phyloP scores from a whole-genome alignment of 2,113 vertebrate species.

The Tursiops truncatus region DNA sequence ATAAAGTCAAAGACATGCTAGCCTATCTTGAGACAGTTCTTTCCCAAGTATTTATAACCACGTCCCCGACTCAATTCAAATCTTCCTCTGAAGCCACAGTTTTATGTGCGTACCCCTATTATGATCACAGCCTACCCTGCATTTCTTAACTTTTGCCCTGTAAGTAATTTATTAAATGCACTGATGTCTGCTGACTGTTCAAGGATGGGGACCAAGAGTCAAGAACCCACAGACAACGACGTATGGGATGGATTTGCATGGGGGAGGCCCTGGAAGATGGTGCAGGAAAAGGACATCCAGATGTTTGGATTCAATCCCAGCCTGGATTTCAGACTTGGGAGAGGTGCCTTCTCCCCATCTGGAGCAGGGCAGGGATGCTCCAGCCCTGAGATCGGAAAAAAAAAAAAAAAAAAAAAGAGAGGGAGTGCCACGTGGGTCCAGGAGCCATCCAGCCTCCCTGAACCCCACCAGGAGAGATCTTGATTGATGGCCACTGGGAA shows the following conservation, averaged over 20 bases:
- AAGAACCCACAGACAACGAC: background rate
- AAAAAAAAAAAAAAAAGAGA: too few relatives aligned
- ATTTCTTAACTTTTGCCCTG: background rate
- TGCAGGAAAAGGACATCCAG: background rate
- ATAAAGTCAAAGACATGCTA: background rate
- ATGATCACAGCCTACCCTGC: background rate
- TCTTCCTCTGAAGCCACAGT: background rate
- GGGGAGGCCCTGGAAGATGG: background rate
- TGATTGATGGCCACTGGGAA: background rate
- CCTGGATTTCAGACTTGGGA: background rate
- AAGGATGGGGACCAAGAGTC: background rate
- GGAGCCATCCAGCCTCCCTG: too few relatives aligned
- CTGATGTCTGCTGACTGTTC: background rate
- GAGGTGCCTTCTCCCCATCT: fast-evolving
- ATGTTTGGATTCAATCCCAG: background rate
- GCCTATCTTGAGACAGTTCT: background rate
- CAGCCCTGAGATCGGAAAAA: background rate
- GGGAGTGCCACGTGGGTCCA: fast-evolving
- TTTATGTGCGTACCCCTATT: fast-evolving
- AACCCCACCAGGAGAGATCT: background rate
- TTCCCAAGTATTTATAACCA: background rate
- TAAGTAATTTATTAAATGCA: too few relatives aligned
- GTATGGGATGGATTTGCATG: fast-evolving
- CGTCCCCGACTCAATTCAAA: background rate
- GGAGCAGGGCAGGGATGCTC: background rate